Evolutionary conservation across 2,888 invertebrate genomes (phyloP), one percentile per base, ranked within the genome.

Genomic region (Idaea straminata): DNA sequence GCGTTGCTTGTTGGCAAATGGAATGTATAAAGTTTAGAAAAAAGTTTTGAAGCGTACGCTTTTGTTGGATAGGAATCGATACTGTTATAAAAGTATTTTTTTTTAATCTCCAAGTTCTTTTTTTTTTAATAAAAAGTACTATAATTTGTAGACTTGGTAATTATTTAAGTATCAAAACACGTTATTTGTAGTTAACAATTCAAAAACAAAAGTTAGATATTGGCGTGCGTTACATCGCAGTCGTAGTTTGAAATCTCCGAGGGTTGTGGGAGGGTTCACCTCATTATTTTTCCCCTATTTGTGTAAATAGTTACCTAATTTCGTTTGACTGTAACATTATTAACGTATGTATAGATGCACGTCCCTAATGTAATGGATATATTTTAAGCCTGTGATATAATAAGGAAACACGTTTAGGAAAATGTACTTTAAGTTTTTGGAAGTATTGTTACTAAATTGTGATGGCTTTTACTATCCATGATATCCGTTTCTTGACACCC

Each of bases 271-370:
- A 89, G 90, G 91, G 89, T 86, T 86, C 80, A 82, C 91, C 92
- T 92, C 92, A 91, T 92, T 92, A 91, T 92, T 92, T 91, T 91
- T 85, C 89, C 92, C 91, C 88, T 89, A 86, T 91, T 89, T 88
- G 88, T 92, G 92, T 92, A 92, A 92, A 92, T 92, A 92, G 92
- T 92, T 91, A 89, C 87, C 87, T 88, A 89, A 89, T 91, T 91
- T 86, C 76, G 80, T 88, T 89, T 78, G 76, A 86, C 83, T 87
- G 81, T 89, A 86, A 82, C 87, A 86, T 84, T 84, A 84, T 89
- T 88, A 86, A 87, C 87, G 87, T 90, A 91, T 84, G 86, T 89
- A 91, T 90, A 88, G 87, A 91, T 89, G 90, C 92, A 91, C 92
- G 92, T 92, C 92, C 92, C 86, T 89, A 87, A 82, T 75, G 78